These are phyloP conservation scores for Danio choprae DNA, from an alignment of 2,797 vertebrate species.

Conservation along the genomic window DNA sequence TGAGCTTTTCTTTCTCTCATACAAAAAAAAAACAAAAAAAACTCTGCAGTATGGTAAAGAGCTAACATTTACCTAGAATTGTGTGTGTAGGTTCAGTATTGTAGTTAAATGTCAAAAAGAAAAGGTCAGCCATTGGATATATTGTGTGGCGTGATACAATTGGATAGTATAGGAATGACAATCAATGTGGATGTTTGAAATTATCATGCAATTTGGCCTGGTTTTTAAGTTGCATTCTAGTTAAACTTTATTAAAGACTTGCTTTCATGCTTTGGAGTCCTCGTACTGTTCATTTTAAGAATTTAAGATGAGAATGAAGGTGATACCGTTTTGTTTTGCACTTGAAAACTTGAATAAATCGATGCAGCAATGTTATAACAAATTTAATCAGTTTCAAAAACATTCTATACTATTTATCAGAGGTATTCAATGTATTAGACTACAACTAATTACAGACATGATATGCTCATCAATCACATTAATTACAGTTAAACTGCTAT, in stretches of 20 bases:
- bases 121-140: slow-evolving; percentile 13
- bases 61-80: slow-evolving; percentile 37
- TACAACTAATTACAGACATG: background rate
- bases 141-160: slow-evolving; percentile 4
- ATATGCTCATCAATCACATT: background rate
- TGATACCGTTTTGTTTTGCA: background rate
- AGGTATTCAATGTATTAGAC: background rate
- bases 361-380: background rate
- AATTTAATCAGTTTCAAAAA: background rate
- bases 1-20: slow-evolving; percentile 51
- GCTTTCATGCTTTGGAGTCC: background rate
- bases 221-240: background rate
- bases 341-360: background rate
- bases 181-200: background rate
- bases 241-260: background rate
- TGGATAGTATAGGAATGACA: background rate
- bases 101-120: slow-evolving; percentile 26
- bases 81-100: background rate
- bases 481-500: slow-evolving; percentile 5
- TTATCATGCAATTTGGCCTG: background rate
- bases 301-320: background rate
- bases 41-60: slow-evolving; percentile 36
- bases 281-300: background rate
- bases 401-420: background rate
- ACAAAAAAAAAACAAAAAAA: slow-evolving; percentile 21